These are phyloP conservation scores for Idaea dimidiata DNA, from an alignment of 2,888 invertebrate species.

Conservation along the genomic window DNA sequence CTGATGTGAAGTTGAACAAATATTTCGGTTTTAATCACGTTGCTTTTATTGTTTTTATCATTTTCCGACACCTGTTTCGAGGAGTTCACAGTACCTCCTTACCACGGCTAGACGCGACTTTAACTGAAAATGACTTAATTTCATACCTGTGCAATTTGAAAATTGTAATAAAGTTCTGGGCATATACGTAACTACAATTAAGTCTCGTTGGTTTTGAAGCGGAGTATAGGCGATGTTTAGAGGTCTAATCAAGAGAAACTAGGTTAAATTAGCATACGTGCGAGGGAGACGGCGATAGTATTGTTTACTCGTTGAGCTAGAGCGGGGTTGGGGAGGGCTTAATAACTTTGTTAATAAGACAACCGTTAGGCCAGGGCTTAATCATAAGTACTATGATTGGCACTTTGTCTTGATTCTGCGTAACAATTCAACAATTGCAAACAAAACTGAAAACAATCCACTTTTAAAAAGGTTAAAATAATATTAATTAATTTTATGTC, in stretches of 20 bases:
- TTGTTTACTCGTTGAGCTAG: conserved; percentile 26
- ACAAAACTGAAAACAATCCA: too few relatives aligned
- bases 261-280: conserved; percentile 26
- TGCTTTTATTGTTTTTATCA: too few relatives aligned
- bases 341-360: conserved; percentile 32
- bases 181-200: background rate
- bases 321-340: conserved; percentile 11
- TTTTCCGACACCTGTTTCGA: too few relatives aligned
- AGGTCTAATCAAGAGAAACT: conserved; percentile 26
- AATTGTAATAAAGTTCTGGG: background rate
- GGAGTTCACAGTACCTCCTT: too few relatives aligned
- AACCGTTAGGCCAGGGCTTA: conserved; percentile 8
- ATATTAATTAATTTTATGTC: too few relatives aligned
- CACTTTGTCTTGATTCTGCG: background rate
- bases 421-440: too few relatives aligned
- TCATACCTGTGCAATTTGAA: background rate
- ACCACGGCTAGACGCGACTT: too few relatives aligned
- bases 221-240: conserved; percentile 4
- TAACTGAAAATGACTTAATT: too few relatives aligned
- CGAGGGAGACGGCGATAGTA: conserved; percentile 21
- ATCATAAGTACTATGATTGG: background rate
- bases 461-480: too few relatives aligned
- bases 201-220: background rate
- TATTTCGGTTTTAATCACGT: too few relatives aligned
- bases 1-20: too few relatives aligned